Conservation (phyloP, 1,140 invertebrate species). For the Hypothenemus hampei region DNA sequence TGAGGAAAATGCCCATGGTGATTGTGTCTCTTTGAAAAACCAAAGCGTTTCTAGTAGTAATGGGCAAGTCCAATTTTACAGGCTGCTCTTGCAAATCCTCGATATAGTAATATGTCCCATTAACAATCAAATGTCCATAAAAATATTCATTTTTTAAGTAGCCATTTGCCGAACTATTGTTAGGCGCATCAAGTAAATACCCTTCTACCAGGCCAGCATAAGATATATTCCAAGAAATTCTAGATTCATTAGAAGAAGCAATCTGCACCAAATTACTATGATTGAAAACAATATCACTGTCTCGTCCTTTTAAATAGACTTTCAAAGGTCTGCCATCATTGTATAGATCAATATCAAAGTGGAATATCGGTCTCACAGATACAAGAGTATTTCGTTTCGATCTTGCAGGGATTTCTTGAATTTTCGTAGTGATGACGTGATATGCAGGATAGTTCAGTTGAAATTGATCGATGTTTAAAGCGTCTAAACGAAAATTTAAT, state of each 20-base stretch:
- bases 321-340: constrained; percentile 7
- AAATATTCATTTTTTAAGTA: constrained; percentile 25
- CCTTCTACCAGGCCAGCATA: constrained; percentile 11
- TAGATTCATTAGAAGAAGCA: too few relatives aligned
- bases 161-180: constrained; percentile 20
- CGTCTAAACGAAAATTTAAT: background rate
- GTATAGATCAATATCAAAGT: background rate
- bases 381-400: background rate
- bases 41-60: constrained; percentile 7
- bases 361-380: background rate
- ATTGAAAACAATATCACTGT: constrained; percentile 5
- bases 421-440: background rate
- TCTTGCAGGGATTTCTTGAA: too few relatives aligned
- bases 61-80: background rate
- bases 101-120: constrained; percentile 21
- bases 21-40: constrained; percentile 17
- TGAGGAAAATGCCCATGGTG: background rate
- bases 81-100: constrained; percentile 11
- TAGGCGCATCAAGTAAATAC: constrained; percentile 2
- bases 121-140: constrained; percentile 24
- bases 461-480: background rate
- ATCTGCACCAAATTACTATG: background rate
- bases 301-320: constrained; percentile 3
- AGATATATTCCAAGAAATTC: too few relatives aligned
- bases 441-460: background rate